Base-by-base conservation (phyloP, 2,888 invertebrate species). In the Coronaproctus castanopsis region DNA sequence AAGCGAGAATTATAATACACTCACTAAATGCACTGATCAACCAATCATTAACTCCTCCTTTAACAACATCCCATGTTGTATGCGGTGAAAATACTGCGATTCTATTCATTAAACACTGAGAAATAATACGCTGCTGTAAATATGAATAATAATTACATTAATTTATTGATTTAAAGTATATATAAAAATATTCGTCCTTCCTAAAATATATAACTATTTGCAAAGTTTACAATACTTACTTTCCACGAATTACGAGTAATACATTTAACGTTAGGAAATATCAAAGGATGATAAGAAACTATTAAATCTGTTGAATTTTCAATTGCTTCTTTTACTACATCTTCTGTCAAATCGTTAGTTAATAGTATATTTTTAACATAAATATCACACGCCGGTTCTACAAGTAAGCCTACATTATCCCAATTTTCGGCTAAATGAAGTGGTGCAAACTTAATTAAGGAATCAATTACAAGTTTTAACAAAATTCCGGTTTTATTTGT, bases 221-320 rank as follows among this genome's bases (percentile, higher is more conserved):
- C n/a, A n/a, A n/a, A n/a, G n/a, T n/a, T n/a, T n/a, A n/a, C n/a
- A n/a, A n/a, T n/a, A 64, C 67, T 70, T 72, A 87, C 85, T 79
- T 84, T 79, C 88, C 81, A 81, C 14, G 71, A 71, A 20, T 67
- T 66, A 58, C 71, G 74, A 1, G 83, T 80, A 50, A 96, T 75
- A 49, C 82, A 78, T 69, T 90, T 93, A 58, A 96, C 67, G 3
- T 89, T 82, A 18, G 78, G 75, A 72, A 96, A 96, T 70, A 96
- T 87, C 20, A 91, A 91, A n/a, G 96, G 96, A 75, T 96, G 96
- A 71, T 96, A 96, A 0, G 91, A 85, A 60, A 96, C 76, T 60
- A 96, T 89, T 72, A 95, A 73, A 70, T 90, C 82, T 57, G 79
- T 79, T 19, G 79, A 76, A 57, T 76, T 70, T 1, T 74, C 71